Evolutionary conservation across 2,888 invertebrate genomes (phyloP).

Genomic region (Polyommatus icarus): DNA sequence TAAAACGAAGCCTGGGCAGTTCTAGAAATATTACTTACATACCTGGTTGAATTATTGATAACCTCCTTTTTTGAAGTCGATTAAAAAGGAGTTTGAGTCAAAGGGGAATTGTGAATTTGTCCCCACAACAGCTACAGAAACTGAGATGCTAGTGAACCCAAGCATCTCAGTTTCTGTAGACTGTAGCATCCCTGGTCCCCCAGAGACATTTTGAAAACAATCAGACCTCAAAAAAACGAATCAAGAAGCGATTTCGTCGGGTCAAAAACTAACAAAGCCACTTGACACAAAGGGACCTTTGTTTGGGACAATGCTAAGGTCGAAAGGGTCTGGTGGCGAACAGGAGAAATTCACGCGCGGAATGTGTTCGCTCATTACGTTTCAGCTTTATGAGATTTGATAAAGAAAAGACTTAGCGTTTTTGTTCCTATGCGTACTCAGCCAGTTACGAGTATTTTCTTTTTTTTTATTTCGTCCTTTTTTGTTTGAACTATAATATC

Average conservation of each 20-base stretch:
- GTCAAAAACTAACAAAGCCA: conserved; percentile 32
- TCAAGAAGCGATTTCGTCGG: conserved; percentile 27
- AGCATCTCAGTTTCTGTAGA: neutral
- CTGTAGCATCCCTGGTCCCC: neutral
- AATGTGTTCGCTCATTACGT: conserved; percentile 29
- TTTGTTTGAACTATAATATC: no score
- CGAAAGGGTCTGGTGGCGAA: conserved; percentile 32
- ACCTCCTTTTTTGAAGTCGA: no score
- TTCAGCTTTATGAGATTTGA: conserved; percentile 13
- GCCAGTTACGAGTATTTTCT: neutral
- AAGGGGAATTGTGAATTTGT: no score
- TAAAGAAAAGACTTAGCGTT: neutral
- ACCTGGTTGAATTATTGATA: no score
- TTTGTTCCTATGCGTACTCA: neutral
- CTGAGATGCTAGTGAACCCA: no score
- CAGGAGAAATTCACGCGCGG: neutral
- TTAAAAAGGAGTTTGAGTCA: no score
- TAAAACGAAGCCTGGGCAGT: no score
- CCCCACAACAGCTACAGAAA: no score
- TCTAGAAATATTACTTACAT: no score
- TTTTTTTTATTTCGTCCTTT: neutral
- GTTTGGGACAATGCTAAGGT: conserved; percentile 33
- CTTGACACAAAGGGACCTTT: conserved; percentile 33
- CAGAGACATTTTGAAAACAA: conserved; percentile 16
- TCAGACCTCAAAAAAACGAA: conserved; percentile 15